Base-by-base conservation (phyloP, 1,140 invertebrate genomes). In the Argopecten irradians region DNA sequence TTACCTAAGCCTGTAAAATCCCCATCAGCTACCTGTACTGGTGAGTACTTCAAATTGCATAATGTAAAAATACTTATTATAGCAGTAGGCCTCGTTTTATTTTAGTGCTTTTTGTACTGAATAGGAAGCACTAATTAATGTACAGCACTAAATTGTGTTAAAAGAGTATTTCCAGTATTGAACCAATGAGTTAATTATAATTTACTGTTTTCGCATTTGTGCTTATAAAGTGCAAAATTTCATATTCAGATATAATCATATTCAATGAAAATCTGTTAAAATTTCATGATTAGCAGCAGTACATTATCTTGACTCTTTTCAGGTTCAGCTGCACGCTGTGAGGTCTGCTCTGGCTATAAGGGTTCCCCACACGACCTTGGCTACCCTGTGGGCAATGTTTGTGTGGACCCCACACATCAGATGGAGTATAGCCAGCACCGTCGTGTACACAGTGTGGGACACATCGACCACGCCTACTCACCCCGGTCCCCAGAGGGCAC, bases 371-470 rank as follows among this genome's bases (percentile, higher is more conserved):
- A 71, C 85, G 89, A 90, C 46, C 82, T 55, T 28, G 84, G 85
- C 46, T 36, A 89, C 89, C 39, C 85, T 39, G n/a, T 85, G 83
- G 35, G 89, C 33, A 89, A 91, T 28, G 90, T 92, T 83, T 91
- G 89, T 46, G 71, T 35, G 16, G 89, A 90, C 85, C 89, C 89
- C 33, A 90, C 86, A 83, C 91, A 90, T 71, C 87, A 89, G 43
- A 91, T 90, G 46, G 91, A 91, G 14, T 93, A 92, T 85, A 93
- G 92, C 89, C 92, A 93, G 41, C 93, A 94, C 88, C 87, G 92
- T 1, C 92, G 94, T 14, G 93, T 94, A 11, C 94, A 94, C 91
- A 94, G 94, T 89, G 92, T 94, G 35, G 91, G 93, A 55, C 94
- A 94, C 83, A 92, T 94, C 28, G 93, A 94, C n/a, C 91, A 90